Conservation (phyloP, 2,797 vertebrate genomes). For the Anabas testudineus region DNA sequence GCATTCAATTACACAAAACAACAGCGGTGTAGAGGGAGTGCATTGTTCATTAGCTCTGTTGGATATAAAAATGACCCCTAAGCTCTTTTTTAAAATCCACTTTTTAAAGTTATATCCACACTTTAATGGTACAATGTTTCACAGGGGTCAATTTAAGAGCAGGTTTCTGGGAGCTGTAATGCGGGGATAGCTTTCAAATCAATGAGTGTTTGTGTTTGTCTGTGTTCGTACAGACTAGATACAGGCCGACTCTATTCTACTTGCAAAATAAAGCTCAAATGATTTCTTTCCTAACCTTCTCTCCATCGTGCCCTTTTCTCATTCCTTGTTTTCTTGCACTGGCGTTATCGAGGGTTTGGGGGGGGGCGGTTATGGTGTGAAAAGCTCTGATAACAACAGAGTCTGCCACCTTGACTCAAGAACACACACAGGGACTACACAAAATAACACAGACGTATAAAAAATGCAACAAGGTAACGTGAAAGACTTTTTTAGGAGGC, state of each 20-base stretch:
- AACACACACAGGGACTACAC: neutral
- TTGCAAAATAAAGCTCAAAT: neutral
- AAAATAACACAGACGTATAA: conserved; percentile 3
- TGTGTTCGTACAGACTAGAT: conserved; percentile 1
- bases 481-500: neutral
- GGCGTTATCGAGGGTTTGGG: conserved; percentile 11
- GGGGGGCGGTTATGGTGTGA: conserved; percentile 15
- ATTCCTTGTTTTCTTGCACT: conserved; percentile 13
- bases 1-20: conserved; percentile 45
- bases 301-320: conserved; percentile 15
- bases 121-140: conserved; percentile 1
- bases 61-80: conserved; percentile 22
- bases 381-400: conserved; percentile 39
- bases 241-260: neutral
- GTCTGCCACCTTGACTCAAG: conserved; percentile 47
- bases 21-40: neutral
- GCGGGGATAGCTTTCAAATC: neutral
- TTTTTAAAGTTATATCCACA: conserved; percentile 10
- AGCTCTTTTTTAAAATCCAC: conserved; percentile 14
- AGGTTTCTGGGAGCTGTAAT: neutral
- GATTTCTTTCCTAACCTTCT: conserved; percentile 1
- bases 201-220: neutral
- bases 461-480: neutral
- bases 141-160: conserved; percentile 1
- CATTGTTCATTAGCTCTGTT: conserved; percentile 10